Base-by-base conservation (phyloP, 2,113 vertebrate species). In the Bujurquina vittata region DNA sequence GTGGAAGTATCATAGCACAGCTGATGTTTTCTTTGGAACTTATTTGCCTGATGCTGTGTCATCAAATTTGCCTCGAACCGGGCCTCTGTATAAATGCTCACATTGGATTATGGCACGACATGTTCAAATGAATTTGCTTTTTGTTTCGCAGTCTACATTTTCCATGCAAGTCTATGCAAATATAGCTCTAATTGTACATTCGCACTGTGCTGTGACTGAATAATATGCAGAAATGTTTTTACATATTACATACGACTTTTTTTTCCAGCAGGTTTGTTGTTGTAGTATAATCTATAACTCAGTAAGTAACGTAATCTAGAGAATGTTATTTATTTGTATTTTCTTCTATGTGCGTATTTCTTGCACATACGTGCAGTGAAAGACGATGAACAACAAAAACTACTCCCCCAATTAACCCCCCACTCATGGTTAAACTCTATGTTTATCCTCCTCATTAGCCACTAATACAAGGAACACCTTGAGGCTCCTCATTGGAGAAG, bases 1-100 rank as follows among this genome's bases (percentile, higher is more conserved):
- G 77, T 35, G 40, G 20, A 49, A 26, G 59, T 37, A 55, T 76
- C 33, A 57, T 22, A 43, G 49, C 61, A 22, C 79, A 75, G 74
- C 77, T 63, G 26, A 80, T 76, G 58, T 81, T 87, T 83, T 76
- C 35, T 76, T 79, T 63, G 60, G 17, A 22, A 3, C 78, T 57
- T 33, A 83, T 87, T 87, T 88, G 84, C 87, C 85, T 92, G 82
- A 37, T 62, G 22, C 23, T 43, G 35, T 84, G 55, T 85, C 17
- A 78, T 85, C 10, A 22, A 7, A 89, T 86, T 81, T 84, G 75
- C 60, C 54, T 85, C 29, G 56, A 84, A 80, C 69, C 31, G 61
- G 43, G 52, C 63, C 9, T 43, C 55, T 8, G 14, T 75, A 11
- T 63, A 73, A 83, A 52, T 69, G 59, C 72, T 59, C 57, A 33